A percentile compares a stretch with the other conserved stretches of the same genome.
phyloP scores from a whole-genome alignment of 2,888 invertebrate genomes.

The Stratiomys singularior region DNA sequence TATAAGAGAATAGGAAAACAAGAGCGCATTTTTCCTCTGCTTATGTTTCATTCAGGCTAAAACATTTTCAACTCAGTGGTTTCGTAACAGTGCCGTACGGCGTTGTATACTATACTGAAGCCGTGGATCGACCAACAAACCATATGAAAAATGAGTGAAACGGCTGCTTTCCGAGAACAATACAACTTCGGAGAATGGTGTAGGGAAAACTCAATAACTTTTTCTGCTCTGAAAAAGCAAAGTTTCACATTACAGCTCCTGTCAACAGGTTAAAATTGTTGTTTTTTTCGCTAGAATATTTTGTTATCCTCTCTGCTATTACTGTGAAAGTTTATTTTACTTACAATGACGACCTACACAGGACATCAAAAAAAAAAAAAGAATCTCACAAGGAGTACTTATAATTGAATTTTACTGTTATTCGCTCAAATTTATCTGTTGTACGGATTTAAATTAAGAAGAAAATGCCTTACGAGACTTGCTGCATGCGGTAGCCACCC shows the following conservation, averaged over 20 bases:
- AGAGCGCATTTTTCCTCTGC: background rate
- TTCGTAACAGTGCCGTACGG: background rate
- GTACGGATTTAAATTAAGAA: background rate
- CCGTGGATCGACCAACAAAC: background rate
- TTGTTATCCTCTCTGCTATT: background rate
- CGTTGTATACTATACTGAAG: too few species aligned
- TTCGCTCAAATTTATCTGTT: conserved; percentile 19
- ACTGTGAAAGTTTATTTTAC: background rate
- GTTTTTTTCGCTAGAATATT: background rate
- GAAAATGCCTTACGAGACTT: too few species aligned
- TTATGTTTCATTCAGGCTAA: background rate
- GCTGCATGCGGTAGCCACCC: too few species aligned
- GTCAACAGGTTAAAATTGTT: background rate
- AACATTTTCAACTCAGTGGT: background rate
- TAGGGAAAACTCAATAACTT: conserved; percentile 6
- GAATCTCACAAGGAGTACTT: background rate
- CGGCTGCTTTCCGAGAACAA: conserved; percentile 12
- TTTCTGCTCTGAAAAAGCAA: background rate
- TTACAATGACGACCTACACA: background rate
- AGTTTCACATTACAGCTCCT: background rate
- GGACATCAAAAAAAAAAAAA: background rate
- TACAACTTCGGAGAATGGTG: background rate
- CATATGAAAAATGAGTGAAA: background rate
- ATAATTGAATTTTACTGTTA: conserved; percentile 39
- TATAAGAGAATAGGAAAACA: background rate